These are phyloP conservation scores for Rhinella marina DNA, from an alignment of 2,797 vertebrate species.

Conservation along the genomic window DNA sequence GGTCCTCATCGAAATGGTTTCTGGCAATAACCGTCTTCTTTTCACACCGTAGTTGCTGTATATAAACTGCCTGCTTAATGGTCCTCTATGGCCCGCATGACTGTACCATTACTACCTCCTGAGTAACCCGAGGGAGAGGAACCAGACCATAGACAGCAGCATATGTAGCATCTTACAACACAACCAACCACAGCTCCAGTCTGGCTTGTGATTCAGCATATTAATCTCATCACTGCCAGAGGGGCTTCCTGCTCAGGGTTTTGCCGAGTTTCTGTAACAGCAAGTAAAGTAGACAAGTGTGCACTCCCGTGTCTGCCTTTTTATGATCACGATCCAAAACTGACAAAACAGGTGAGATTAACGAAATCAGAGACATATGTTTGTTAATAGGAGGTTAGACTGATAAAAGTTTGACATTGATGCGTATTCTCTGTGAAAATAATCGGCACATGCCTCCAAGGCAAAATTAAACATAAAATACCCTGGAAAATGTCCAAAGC, in stretches of 20 bases:
- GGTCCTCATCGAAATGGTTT: not conserved
- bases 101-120: slow-evolving; percentile 8
- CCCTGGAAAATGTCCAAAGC: slow-evolving; percentile 53
- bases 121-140: slow-evolving; percentile 30
- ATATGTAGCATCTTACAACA: slow-evolving; percentile 16
- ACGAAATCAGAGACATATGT: slow-evolving; percentile 52
- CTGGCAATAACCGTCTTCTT: not conserved
- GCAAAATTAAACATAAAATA: slow-evolving; percentile 62
- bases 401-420: slow-evolving; percentile 59
- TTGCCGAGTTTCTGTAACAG: slow-evolving; percentile 17
- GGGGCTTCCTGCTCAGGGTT: slow-evolving; percentile 8
- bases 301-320: slow-evolving; percentile 5
- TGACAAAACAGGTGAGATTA: slow-evolving; percentile 32
- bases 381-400: slow-evolving; percentile 46
- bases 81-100: slow-evolving; percentile 9
- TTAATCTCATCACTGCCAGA: slow-evolving; percentile 32
- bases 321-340: slow-evolving; percentile 31
- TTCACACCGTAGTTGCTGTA: not conserved
- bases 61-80: slow-evolving; percentile 8
- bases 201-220: slow-evolving; percentile 30
- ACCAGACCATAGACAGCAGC: slow-evolving; percentile 27
- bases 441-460: slow-evolving; percentile 56
- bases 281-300: slow-evolving; percentile 29
- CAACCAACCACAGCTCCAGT: slow-evolving; percentile 11
- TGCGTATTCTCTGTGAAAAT: slow-evolving; percentile 49